Conservation (phyloP, 2,113 vertebrate genomes). For the Alouatta palliata region DNA sequence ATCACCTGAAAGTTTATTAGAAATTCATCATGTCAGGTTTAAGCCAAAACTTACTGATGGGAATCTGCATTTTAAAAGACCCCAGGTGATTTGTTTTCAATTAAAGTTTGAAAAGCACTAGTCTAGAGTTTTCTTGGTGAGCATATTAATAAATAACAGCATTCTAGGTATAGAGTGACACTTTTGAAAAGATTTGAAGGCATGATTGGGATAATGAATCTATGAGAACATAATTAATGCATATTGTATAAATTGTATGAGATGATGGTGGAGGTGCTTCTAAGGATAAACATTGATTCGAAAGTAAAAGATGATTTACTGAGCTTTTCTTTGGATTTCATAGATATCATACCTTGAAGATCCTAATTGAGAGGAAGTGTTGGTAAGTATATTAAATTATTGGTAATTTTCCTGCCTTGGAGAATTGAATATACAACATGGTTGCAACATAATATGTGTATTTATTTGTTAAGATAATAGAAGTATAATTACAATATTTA, state of each 20-base stretch:
- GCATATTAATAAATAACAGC: not conserved
- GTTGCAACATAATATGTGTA: not conserved
- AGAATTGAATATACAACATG: not conserved
- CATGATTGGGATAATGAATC: not conserved
- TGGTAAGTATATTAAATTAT: not conserved
- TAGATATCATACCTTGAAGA: not conserved
- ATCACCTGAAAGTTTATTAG: not conserved
- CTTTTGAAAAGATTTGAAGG: constrained; percentile 18
- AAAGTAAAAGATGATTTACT: not conserved
- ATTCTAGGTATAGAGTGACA: constrained; percentile 1
- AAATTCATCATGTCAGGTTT: not conserved
- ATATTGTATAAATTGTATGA: not conserved
- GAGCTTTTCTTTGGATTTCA: not conserved
- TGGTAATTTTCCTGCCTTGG: not conserved
- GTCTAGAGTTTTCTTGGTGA: not conserved
- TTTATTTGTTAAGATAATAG: constrained; percentile 27
- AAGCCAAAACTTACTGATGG: not conserved
- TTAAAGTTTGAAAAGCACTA: constrained; percentile 9
- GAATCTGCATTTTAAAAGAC: not conserved
- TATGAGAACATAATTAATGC: not conserved
- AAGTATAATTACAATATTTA: constrained; percentile 68
- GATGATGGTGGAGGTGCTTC: not conserved
- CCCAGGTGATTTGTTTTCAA: not conserved
- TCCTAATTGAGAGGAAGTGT: not conserved
- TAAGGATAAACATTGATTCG: not conserved